Evolutionary conservation across 92 coral and sea anemone species (phyloP).

Genomic region (Porites lobata): DNA sequence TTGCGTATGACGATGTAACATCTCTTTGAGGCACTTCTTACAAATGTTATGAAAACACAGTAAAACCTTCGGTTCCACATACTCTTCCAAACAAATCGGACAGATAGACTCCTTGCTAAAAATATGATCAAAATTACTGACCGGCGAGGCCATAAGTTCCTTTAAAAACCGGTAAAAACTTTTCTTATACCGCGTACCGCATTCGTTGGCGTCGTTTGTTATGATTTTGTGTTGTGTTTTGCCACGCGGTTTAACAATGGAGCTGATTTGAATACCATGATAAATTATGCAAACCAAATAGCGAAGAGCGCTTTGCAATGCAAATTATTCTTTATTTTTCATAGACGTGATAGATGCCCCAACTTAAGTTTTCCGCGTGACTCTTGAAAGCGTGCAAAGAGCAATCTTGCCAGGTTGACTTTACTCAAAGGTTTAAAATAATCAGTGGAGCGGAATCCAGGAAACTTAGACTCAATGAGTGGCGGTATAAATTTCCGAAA

Average conservation of each 20-base stretch:
- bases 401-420: background rate
- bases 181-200: background rate
- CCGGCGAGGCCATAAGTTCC: slow-evolving; percentile 42
- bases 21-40: slow-evolving; percentile 70
- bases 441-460: no score
- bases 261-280: slow-evolving; percentile 13
- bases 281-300: slow-evolving; percentile 20
- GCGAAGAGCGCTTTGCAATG: background rate
- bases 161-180: background rate
- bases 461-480: no score
- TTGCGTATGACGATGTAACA: slow-evolving; percentile 50
- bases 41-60: slow-evolving; percentile 80
- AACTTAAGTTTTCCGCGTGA: background rate
- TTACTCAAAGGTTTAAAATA: background rate
- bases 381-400: background rate
- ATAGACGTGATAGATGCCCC: background rate
- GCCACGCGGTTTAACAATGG: slow-evolving; percentile 49
- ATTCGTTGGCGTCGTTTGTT: background rate
- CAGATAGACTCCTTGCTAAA: slow-evolving; percentile 70
- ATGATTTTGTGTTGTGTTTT: slow-evolving; percentile 4
- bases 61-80: slow-evolving; percentile 69
- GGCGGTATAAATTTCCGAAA: no score
- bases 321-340: background rate
- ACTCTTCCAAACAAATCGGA: slow-evolving; percentile 84
- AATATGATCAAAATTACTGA: slow-evolving; percentile 36